These are phyloP conservation scores for Hephaestus fuliginosus DNA, from an alignment of 2,797 vertebrate genomes.

Conservation along the genomic window DNA sequence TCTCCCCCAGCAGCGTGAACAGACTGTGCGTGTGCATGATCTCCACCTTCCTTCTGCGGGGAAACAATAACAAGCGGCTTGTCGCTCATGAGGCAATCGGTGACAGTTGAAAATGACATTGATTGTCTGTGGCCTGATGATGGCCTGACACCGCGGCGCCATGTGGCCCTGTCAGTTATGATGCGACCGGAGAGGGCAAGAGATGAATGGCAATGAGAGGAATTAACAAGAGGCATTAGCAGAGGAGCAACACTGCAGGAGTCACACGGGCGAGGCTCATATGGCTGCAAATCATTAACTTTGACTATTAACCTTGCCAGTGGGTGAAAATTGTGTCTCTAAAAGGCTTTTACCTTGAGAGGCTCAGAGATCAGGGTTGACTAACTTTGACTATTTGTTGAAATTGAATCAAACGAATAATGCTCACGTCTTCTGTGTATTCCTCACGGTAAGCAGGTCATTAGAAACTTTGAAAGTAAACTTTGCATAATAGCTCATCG, in stretches of 20 bases:
- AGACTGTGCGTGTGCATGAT: conserved; percentile 99
- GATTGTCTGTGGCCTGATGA: conserved; percentile 57
- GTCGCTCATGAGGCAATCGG: conserved; percentile 43
- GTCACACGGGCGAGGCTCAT: conserved; percentile 17
- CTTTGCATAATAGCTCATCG: conserved; percentile 17
- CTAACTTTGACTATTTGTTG: conserved; percentile 7
- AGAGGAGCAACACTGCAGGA: conserved; percentile 7
- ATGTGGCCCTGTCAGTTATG: conserved; percentile 56
- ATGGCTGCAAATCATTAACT: conserved; percentile 40
- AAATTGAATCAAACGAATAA: conserved; percentile 22
- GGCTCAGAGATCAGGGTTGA: conserved; percentile 35
- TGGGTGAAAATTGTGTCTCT: conserved; percentile 20
- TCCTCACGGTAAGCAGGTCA: not conserved
- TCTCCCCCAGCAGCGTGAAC: conserved; percentile 97
- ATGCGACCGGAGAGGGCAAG: conserved; percentile 35
- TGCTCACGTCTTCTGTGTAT: conserved; percentile 17
- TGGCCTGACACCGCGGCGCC: conserved; percentile 50
- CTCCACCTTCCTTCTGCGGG: conserved; percentile 95
- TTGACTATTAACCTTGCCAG: conserved; percentile 47
- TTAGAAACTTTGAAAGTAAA: not conserved
- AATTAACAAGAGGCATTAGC: conserved; percentile 49
- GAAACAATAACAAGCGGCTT: conserved; percentile 32
- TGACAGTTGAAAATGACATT: conserved; percentile 49
- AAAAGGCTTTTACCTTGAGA: conserved; percentile 40
- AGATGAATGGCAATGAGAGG: conserved; percentile 49